Conservation (phyloP, 2,888 invertebrate species). For the Ypsolopha sequella region DNA sequence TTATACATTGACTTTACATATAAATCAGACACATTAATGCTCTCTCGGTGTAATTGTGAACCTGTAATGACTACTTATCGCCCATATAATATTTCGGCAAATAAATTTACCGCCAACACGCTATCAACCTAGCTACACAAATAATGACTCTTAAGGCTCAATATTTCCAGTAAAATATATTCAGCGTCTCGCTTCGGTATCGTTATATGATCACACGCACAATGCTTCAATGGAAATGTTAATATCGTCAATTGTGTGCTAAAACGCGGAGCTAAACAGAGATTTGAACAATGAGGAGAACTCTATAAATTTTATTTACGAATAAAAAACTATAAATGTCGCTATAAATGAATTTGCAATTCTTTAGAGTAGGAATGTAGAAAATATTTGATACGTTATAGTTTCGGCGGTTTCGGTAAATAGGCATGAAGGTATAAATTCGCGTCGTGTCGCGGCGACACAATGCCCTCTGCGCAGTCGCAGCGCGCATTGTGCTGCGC, state of each 20-base stretch:
- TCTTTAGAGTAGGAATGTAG: constrained; percentile 40
- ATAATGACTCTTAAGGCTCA: background rate
- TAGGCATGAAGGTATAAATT: constrained; percentile 67
- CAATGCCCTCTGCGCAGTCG: constrained; percentile 37
- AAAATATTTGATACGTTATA: constrained; percentile 37
- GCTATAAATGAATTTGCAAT: constrained; percentile 47
- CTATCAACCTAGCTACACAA: background rate
- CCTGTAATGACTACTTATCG: constrained; percentile 15
- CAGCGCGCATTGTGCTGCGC: constrained; percentile 45
- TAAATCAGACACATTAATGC: constrained; percentile 30
- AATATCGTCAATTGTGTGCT: constrained; percentile 59
- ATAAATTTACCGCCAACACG: background rate
- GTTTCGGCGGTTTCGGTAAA: constrained; percentile 45
- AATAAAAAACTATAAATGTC: constrained; percentile 40
- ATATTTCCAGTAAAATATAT: background rate
- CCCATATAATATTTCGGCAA: background rate
- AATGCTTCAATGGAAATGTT: constrained; percentile 52
- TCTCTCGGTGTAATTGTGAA: constrained; percentile 7
- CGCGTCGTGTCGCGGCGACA: constrained; percentile 29
- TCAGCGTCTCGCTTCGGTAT: background rate
- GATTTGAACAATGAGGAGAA: constrained; percentile 43
- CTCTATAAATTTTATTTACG: constrained; percentile 50
- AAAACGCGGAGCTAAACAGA: constrained; percentile 48
- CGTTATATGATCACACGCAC: constrained; percentile 15
- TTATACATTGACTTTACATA: constrained; percentile 23